Conservation (phyloP, 2,113 vertebrate genomes). For the Bagarius yarrelli region DNA sequence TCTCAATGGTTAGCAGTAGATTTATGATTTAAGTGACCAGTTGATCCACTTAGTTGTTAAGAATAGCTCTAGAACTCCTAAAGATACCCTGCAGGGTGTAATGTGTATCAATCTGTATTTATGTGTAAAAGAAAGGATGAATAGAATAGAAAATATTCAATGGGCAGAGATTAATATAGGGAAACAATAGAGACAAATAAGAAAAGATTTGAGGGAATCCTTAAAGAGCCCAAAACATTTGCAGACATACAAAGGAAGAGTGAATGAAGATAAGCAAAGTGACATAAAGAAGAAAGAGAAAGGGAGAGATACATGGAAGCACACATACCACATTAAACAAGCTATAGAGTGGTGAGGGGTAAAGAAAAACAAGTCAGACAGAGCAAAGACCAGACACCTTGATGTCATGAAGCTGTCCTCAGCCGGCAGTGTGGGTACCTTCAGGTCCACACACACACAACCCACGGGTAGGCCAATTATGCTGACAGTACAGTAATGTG, state of each 20-base stretch:
- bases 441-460: neutral
- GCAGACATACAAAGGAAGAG: neutral
- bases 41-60: neutral
- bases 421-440: conserved; percentile 1
- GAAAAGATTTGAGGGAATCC: conserved; percentile 30
- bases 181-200: neutral
- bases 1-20: neutral
- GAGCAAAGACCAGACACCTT: neutral
- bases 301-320: neutral
- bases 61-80: too few relatives aligned
- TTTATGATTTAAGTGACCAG: neutral
- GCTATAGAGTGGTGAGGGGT: neutral
- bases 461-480: conserved; percentile 10
- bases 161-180: conserved; percentile 12
- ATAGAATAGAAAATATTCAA: neutral
- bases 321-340: neutral
- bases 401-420: conserved; percentile 5
- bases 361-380: neutral
- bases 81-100: neutral
- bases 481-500: neutral
- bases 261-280: neutral
- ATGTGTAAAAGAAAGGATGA: neutral
- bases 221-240: too few relatives aligned
- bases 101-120: neutral
- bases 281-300: neutral